Evolutionary conservation across 2,888 invertebrate species (phyloP), one percentile per base, ranked within the genome.

Genomic region (Chromoteleia sp.): DNA sequence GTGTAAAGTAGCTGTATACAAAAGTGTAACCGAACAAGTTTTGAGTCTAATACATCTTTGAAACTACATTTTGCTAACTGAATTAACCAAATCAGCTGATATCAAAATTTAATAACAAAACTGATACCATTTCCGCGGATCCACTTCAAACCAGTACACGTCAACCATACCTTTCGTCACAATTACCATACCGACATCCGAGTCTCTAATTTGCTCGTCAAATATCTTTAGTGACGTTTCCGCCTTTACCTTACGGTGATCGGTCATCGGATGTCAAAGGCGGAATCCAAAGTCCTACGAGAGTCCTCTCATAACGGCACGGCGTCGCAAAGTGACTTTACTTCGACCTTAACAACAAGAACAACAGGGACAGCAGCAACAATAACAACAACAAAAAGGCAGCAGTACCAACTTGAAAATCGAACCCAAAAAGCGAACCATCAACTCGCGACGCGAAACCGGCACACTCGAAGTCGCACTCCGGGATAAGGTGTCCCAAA

Each of bases 261-360:
- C 19, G 52, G 29, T 54, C 54, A 43, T 74, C 33, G 33, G 48
- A 58, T 65, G 17, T 56, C 2, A 58, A 45, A 36, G 10, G 39
- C 45, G 54, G 61, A 68, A 75, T 70, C 70, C 70, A 56, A 56
- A 70, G 36, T 58, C 54, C 54, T 71, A 81, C 33, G 50, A 56
- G 58, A 70, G 52, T 70, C 43, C 65, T 67, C 19, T 63, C 75
- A 75, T 80, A 68, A 75, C 80, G 80, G 48, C 52, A 61, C 61
- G 30, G 33, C 15, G 48, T 45, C 33, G 59, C 48, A 21, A 48
- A 61, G 5, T 19, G 61, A 45, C 10, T 30, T 12, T 61, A 59
- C 17, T 21, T 15, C 19, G 8, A 10, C 10, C 14, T 0, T 12
- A 30, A 19, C 8, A 48, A 25, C 19, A 61, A 15, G 0, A 43